Evolutionary conservation across 2,797 vertebrate genomes (phyloP).

Genomic region (Heliangelus exortis): DNA sequence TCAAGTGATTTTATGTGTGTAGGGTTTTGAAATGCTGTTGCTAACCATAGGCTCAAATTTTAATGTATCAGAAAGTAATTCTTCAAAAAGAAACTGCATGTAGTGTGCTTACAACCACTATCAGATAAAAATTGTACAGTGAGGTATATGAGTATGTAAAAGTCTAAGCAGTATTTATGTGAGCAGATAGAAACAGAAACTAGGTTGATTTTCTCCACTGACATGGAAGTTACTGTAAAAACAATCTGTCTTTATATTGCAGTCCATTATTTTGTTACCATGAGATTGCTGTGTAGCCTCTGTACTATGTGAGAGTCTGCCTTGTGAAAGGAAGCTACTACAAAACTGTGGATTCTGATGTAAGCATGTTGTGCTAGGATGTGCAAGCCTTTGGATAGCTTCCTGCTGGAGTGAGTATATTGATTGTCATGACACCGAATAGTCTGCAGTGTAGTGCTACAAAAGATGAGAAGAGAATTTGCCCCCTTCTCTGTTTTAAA

Average conservation of each 20-base stretch:
- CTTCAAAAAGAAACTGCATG: neutral
- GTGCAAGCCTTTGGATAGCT: neutral
- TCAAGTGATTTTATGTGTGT: neutral
- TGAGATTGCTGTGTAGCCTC: neutral
- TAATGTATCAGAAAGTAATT: neutral
- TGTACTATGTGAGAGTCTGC: neutral
- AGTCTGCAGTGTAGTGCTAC: neutral
- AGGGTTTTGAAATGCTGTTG: neutral
- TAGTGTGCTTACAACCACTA: neutral
- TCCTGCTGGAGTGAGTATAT: neutral
- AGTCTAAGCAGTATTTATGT: neutral
- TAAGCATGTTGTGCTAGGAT: accelerated
- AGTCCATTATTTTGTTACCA: neutral
- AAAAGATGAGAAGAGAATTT: neutral
- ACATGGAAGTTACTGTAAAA: neutral
- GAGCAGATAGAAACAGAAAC: neutral
- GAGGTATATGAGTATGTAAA: neutral
- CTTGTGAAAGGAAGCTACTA: neutral
- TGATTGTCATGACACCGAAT: neutral
- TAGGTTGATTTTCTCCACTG: neutral
- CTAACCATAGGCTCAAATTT: neutral
- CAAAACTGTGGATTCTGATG: neutral
- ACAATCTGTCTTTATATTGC: neutral
- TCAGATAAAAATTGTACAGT: neutral
- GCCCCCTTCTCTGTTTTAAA: conserved; percentile 12